Percentiles rank a stretch among this genome's conserved stretches.
Conservation (phyloP, 2,888 invertebrate genomes). For the Dynastes hyllus region DNA sequence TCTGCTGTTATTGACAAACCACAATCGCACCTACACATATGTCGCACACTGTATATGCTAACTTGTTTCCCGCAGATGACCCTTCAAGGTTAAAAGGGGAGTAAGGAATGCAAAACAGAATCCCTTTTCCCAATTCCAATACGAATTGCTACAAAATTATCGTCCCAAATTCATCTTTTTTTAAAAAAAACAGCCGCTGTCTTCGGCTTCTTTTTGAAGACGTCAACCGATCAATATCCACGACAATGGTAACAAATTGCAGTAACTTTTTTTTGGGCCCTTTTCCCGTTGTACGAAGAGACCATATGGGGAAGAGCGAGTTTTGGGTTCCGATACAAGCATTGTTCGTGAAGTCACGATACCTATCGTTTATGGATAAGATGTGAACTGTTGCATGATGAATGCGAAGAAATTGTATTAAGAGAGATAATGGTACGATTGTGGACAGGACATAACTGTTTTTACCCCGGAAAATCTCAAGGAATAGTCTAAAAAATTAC, state of each 20-base stretch:
- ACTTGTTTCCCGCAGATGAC: too few species aligned
- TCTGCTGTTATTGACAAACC: too few species aligned
- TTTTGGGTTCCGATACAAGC: background rate
- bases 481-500: too few species aligned
- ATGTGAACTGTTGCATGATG: too few species aligned
- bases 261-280: background rate
- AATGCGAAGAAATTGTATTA: too few species aligned
- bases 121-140: background rate
- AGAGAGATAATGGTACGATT: too few species aligned
- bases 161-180: background rate
- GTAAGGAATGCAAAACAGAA: background rate
- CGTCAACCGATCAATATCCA: background rate
- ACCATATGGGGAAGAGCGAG: background rate
- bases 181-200: background rate
- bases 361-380: too few species aligned
- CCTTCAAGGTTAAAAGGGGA: background rate
- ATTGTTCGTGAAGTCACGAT: background rate
- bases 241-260: constrained; percentile 12
- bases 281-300: background rate
- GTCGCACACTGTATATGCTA: too few species aligned
- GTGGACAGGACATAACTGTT: background rate
- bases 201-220: background rate
- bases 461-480: too few species aligned
- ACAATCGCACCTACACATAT: too few species aligned
- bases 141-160: background rate